A percentile compares a stretch with the other conserved stretches of the same genome.
These are phyloP conservation scores for Dorcus hopei DNA, from an alignment of 2,888 invertebrate genomes.

Conservation along the genomic window DNA sequence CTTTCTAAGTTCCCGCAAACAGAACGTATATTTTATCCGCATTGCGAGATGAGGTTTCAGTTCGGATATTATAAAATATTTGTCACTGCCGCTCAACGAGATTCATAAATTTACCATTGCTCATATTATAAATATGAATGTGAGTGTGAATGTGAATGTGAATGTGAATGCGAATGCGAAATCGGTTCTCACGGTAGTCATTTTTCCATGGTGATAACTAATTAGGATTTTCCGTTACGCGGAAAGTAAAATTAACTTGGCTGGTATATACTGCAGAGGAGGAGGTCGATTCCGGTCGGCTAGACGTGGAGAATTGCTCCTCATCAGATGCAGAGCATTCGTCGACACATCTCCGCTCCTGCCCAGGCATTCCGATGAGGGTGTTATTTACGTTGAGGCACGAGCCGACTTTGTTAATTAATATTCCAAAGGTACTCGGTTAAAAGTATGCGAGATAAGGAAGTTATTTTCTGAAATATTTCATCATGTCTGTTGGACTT, in stretches of 20 bases:
- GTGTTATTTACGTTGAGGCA: conserved; percentile 33
- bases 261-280: conserved; percentile 11
- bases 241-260: conserved; percentile 22
- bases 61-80: too few species aligned
- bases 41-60: too few species aligned
- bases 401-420: conserved; percentile 32
- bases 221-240: not conserved
- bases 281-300: conserved; percentile 14
- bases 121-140: too few species aligned
- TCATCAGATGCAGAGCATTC: conserved; percentile 37
- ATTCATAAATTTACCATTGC: too few species aligned
- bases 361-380: conserved; percentile 39
- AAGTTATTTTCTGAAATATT: conserved; percentile 12
- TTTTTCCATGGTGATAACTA: too few species aligned
- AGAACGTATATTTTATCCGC: too few species aligned
- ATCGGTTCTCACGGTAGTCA: too few species aligned
- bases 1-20: too few species aligned
- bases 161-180: too few species aligned
- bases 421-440: conserved; percentile 23
- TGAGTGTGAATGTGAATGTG: too few species aligned
- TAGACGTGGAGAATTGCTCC: conserved; percentile 25
- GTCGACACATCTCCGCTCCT: conserved; percentile 39
- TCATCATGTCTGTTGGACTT: not conserved
- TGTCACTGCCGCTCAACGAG: too few species aligned
- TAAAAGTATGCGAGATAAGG: conserved; percentile 25